A percentile compares a stretch with the other conserved stretches of the same genome.
phyloP scores from a whole-genome alignment of 2,888 invertebrate genomes.

The Ariolimax columbianus region DNA sequence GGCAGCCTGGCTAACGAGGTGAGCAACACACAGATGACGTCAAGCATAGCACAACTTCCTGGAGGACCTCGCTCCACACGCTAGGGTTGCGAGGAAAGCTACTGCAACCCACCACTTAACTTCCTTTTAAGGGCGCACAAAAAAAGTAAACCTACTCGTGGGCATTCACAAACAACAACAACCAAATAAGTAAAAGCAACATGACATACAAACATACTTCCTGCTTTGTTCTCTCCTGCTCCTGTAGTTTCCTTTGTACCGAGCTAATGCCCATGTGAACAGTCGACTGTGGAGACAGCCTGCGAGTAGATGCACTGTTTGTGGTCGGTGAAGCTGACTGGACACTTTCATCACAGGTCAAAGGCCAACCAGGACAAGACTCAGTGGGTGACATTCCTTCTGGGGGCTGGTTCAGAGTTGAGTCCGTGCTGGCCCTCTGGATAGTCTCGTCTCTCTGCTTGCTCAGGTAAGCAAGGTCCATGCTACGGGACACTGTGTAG shows the following conservation, averaged over 20 bases:
- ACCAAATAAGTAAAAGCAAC: no score
- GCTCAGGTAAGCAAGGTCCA: conserved; percentile 65
- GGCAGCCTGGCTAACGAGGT: no score
- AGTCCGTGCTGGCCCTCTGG: conserved; percentile 68
- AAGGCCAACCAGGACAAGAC: conserved; percentile 17
- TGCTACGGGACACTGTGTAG: conserved; percentile 67
- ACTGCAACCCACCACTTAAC: no score
- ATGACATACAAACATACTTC: conserved; percentile 61
- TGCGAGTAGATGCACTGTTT: conserved; percentile 53
- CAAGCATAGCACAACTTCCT: no score
- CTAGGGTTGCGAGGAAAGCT: no score
- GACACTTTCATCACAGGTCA: conserved; percentile 58
- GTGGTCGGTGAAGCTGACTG: conserved; percentile 52
- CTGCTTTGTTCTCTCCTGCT: conserved; percentile 72
- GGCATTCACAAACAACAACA: no score
- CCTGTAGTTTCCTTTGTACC: conserved; percentile 72
- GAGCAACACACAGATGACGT: no score
- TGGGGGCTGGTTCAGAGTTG: conserved; percentile 47
- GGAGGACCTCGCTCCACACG: no score
- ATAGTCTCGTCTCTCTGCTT: conserved; percentile 61
- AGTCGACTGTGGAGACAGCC: conserved; percentile 68
- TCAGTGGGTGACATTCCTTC: conserved; percentile 39
- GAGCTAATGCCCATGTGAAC: conserved; percentile 75
- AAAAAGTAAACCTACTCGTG: no score
- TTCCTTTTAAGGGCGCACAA: no score